A percentile compares a stretch with the other conserved stretches of the same genome.
These are phyloP conservation scores for Archaeoteleia sp. DNA, from an alignment of 2,888 invertebrate species.

Conservation along the genomic window DNA sequence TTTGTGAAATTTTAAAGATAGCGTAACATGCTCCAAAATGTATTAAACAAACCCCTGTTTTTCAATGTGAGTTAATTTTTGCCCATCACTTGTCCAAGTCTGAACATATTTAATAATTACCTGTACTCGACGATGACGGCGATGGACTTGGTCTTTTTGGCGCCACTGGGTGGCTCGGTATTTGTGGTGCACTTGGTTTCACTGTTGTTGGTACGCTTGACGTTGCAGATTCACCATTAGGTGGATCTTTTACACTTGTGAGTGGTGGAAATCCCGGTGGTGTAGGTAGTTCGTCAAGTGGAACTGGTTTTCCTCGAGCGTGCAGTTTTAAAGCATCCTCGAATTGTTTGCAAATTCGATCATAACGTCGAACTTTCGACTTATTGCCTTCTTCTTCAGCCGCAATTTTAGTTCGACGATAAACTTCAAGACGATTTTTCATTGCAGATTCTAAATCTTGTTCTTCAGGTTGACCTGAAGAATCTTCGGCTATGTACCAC, in stretches of 20 bases:
- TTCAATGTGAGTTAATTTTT: no score
- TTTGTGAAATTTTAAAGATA: no score
- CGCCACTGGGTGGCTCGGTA: no score
- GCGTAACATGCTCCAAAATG: no score
- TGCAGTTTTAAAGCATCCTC: slow-evolving; percentile 89
- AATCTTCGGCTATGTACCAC: slow-evolving; percentile 3
- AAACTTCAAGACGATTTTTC: slow-evolving; percentile 88
- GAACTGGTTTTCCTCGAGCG: slow-evolving; percentile 84
- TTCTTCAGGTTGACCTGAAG: slow-evolving; percentile 59
- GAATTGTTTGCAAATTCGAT: slow-evolving; percentile 94
- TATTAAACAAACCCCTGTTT: no score
- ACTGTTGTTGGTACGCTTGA: slow-evolving; percentile 78
- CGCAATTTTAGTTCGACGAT: slow-evolving; percentile 83
- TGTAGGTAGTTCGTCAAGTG: slow-evolving; percentile 88
- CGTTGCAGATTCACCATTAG: no score
- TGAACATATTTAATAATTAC: no score
- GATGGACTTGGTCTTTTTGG: no score
- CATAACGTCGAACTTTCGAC: slow-evolving; percentile 91
- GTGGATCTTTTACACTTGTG: slow-evolving; percentile 59
- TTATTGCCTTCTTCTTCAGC: slow-evolving; percentile 88
- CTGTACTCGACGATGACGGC: no score
- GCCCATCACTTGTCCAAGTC: no score
- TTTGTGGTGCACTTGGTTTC: slow-evolving; percentile 75
- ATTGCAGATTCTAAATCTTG: slow-evolving; percentile 83
- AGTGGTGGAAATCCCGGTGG: slow-evolving; percentile 87